A percentile compares a stretch with the other conserved stretches of the same genome.
phyloP scores from a whole-genome alignment of 2,113 vertebrate genomes.

The Anthoscopus minutus region DNA sequence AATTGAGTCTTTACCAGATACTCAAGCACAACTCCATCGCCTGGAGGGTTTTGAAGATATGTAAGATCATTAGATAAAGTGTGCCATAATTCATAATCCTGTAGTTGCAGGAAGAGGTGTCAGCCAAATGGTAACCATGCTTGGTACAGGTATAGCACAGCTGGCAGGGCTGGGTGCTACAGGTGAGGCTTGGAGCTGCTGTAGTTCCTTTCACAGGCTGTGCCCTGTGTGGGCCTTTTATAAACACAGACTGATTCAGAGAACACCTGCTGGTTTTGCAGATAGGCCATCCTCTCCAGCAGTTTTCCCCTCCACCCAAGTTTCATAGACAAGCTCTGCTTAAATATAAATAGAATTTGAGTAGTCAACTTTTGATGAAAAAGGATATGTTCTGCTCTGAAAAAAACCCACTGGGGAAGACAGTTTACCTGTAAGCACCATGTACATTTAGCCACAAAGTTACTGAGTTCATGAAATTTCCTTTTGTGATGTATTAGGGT shows the following conservation, averaged over 20 bases:
- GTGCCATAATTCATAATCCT: background rate
- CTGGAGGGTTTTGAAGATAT: background rate
- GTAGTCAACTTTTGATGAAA: background rate
- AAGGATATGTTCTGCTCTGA: background rate
- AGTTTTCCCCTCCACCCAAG: background rate
- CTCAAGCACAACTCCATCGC: background rate
- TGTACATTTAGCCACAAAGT: background rate
- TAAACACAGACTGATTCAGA: background rate
- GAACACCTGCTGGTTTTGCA: background rate
- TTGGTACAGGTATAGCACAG: accelerated
- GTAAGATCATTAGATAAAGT: background rate
- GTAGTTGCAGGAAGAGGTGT: background rate
- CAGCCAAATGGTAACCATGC: background rate
- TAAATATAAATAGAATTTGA: background rate
- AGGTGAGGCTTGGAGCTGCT: background rate
- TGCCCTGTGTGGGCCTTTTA: background rate
- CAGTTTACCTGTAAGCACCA: accelerated
- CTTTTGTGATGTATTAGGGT: background rate
- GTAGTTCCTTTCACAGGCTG: background rate
- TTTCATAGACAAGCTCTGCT: background rate
- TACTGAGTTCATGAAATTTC: background rate
- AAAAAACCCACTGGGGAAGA: background rate
- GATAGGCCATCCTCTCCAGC: background rate
- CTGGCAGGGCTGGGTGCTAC: background rate
- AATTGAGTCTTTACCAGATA: background rate